These are phyloP conservation scores for Liposcelis brunnea DNA, from an alignment of 2,888 invertebrate genomes.

Conservation along the genomic window DNA sequence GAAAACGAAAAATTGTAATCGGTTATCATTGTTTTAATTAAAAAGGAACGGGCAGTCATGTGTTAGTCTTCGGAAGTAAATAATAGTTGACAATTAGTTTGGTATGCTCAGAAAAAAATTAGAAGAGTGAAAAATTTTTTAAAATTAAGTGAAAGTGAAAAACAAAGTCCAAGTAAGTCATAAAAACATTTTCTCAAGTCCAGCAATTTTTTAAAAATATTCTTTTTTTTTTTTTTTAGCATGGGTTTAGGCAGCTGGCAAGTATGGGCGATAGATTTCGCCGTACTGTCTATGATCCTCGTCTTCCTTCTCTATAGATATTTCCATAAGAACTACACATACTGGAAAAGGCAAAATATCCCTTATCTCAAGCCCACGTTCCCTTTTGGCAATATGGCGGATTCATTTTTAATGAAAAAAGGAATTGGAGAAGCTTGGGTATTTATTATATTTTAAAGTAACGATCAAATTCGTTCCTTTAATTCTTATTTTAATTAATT, in stretches of 20 bases:
- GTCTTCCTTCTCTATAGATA: not conserved
- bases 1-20: too few species aligned
- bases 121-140: too few species aligned
- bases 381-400: conserved; percentile 4
- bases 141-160: too few species aligned
- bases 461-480: too few species aligned
- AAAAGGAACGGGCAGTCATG: too few species aligned
- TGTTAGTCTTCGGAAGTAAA: too few species aligned
- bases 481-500: not conserved
- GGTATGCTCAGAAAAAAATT: too few species aligned
- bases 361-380: conserved; percentile 3
- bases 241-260: not conserved
- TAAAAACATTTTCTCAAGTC: too few species aligned
- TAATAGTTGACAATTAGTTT: too few species aligned
- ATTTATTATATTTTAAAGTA: too few species aligned
- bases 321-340: conserved; percentile 5
- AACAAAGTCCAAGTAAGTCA: too few species aligned
- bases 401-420: conserved; percentile 6
- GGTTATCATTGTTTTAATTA: too few species aligned
- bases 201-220: not conserved
- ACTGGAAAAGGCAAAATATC: conserved; percentile 3
- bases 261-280: conserved; percentile 3
- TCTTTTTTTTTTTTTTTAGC: not conserved
- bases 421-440: conserved; percentile 7
- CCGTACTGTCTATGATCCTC: not conserved